These are phyloP conservation scores for Alethe diademata DNA, from an alignment of 2,113 vertebrate genomes.

Conservation along the genomic window DNA sequence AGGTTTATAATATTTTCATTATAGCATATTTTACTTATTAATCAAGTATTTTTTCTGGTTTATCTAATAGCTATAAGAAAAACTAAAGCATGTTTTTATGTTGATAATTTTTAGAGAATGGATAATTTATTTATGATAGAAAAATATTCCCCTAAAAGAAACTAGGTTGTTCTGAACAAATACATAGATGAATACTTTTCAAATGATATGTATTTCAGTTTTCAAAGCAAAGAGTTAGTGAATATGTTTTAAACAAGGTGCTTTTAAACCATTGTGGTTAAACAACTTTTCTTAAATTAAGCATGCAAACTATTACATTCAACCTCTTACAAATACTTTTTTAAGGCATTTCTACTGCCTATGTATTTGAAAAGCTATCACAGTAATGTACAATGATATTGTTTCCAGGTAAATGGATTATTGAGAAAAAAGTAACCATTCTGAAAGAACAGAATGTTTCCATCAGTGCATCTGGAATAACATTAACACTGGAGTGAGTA, in stretches of 20 bases:
- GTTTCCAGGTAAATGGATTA: background rate
- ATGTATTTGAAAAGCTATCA: background rate
- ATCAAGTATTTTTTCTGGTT: background rate
- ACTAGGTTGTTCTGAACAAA: background rate
- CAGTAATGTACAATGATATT: background rate
- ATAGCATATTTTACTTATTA: background rate
- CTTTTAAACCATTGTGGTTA: background rate
- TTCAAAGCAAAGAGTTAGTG: background rate
- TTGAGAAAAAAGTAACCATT: background rate
- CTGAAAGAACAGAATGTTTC: background rate
- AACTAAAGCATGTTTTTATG: background rate
- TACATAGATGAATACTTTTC: background rate
- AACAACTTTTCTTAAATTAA: background rate
- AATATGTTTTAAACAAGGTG: background rate
- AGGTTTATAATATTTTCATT: background rate
- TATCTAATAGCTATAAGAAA: background rate
- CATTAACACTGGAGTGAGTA: background rate
- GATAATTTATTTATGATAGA: background rate
- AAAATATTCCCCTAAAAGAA: background rate
- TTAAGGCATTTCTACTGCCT: background rate
- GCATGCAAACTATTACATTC: background rate
- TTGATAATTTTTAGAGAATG: background rate
- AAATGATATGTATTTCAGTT: background rate
- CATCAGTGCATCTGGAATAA: background rate
- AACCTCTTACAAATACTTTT: background rate